Evolutionary conservation across 2,113 vertebrate genomes (phyloP).

Genomic region (Tricholaema leucomelas): DNA sequence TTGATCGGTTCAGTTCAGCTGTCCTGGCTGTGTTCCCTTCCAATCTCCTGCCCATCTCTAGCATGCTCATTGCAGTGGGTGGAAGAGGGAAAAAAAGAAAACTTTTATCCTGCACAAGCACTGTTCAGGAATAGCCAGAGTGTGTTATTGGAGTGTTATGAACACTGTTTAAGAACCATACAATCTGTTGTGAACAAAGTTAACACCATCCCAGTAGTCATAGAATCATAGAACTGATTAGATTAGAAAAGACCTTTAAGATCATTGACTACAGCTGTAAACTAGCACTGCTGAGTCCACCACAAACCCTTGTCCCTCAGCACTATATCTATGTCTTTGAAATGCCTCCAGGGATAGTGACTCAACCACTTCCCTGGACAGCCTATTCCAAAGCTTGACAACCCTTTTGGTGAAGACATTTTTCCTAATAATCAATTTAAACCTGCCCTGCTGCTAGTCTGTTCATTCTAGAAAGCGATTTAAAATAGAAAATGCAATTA

Average conservation of each 20-base stretch:
- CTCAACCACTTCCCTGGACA: background rate
- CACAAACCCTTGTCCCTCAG: background rate
- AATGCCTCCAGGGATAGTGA: background rate
- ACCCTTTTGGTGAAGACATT: background rate
- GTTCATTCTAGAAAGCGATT: background rate
- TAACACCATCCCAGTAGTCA: background rate
- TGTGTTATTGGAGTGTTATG: accelerated
- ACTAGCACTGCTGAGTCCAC: background rate
- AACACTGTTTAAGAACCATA: background rate
- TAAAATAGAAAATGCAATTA: background rate
- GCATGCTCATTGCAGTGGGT: background rate
- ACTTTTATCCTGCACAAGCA: background rate
- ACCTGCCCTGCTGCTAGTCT: background rate
- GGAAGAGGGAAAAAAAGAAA: background rate
- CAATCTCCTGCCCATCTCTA: background rate
- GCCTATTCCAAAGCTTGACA: too few species aligned
- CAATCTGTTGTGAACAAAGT: background rate
- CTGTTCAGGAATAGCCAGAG: background rate
- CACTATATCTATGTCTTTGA: background rate
- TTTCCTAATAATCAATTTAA: background rate
- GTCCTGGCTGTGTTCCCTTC: background rate
- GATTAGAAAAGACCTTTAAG: background rate
- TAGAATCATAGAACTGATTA: background rate
- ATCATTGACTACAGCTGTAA: background rate
- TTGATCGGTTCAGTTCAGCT: background rate